These are phyloP conservation scores for Oeneis ivallda DNA, from an alignment of 2,888 invertebrate genomes.

Conservation along the genomic window DNA sequence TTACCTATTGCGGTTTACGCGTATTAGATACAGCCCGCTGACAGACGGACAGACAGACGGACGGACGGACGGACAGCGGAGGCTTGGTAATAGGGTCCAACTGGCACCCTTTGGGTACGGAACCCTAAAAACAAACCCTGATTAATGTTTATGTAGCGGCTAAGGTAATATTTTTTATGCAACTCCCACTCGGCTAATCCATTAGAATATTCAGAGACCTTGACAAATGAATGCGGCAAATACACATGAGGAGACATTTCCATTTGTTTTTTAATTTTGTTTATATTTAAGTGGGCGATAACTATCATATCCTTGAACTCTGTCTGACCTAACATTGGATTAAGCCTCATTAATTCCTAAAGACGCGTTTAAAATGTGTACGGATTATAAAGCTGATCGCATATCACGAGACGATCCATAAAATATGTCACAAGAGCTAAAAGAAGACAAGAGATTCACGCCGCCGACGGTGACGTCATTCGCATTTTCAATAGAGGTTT, in stretches of 20 bases:
- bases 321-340: neutral
- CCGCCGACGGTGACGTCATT: too few relatives aligned
- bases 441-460: too few relatives aligned
- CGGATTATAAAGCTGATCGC: neutral
- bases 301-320: conserved; percentile 20
- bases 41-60: too few relatives aligned
- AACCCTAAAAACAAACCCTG: too few relatives aligned
- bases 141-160: too few relatives aligned
- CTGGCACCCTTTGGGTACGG: too few relatives aligned
- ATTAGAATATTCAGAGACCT: conserved; percentile 2
- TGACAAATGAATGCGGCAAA: neutral
- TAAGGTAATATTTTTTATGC: neutral
- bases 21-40: too few relatives aligned
- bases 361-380: neutral
- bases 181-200: conserved; percentile 9
- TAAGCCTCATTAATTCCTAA: neutral
- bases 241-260: conserved; percentile 10
- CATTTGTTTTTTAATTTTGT: conserved; percentile 13
- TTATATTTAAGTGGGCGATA: conserved; percentile 16
- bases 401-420: neutral
- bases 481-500: too few relatives aligned
- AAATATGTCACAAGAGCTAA: too few relatives aligned
- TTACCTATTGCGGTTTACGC: too few relatives aligned
- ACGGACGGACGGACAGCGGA: too few relatives aligned
- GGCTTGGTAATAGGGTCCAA: too few relatives aligned